phyloP scores from a whole-genome alignment of 2,113 vertebrate species.

The Osmerus eperlanus region DNA sequence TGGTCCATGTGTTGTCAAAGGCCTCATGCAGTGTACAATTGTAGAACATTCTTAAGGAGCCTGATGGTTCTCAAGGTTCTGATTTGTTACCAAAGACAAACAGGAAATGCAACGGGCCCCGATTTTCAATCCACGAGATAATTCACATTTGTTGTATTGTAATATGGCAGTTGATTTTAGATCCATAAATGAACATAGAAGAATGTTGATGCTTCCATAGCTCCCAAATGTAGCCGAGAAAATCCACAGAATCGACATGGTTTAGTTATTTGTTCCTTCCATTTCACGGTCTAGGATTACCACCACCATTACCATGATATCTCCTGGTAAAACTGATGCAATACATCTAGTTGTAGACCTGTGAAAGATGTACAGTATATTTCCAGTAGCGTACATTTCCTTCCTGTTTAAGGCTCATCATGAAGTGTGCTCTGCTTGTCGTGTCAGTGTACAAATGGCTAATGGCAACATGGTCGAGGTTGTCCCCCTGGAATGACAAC shows the following conservation, averaged over 20 bases:
- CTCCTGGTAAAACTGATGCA: too few species aligned
- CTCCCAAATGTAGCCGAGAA: too few species aligned
- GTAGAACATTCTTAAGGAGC: background rate
- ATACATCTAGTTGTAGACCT: too few species aligned
- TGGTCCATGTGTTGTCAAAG: constrained; percentile 32
- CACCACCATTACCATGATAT: too few species aligned
- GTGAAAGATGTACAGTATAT: background rate
- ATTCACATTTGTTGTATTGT: too few species aligned
- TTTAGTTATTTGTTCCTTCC: too few species aligned
- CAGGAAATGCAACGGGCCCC: background rate
- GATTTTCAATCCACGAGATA: too few species aligned
- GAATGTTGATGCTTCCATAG: too few species aligned
- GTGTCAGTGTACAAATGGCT: constrained; percentile 7
- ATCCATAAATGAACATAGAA: too few species aligned
- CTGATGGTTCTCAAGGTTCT: background rate
- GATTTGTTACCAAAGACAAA: background rate
- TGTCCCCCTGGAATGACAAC: constrained; percentile 23
- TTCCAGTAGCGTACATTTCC: background rate
- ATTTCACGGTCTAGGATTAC: too few species aligned
- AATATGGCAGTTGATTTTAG: too few species aligned
- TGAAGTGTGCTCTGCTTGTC: constrained; percentile 8
- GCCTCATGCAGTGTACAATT: constrained; percentile 18
- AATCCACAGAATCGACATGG: too few species aligned
- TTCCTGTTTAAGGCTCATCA: background rate
- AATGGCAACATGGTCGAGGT: background rate